Conservation (phyloP, 2,888 invertebrate genomes). For the Ditula angustiorana region DNA sequence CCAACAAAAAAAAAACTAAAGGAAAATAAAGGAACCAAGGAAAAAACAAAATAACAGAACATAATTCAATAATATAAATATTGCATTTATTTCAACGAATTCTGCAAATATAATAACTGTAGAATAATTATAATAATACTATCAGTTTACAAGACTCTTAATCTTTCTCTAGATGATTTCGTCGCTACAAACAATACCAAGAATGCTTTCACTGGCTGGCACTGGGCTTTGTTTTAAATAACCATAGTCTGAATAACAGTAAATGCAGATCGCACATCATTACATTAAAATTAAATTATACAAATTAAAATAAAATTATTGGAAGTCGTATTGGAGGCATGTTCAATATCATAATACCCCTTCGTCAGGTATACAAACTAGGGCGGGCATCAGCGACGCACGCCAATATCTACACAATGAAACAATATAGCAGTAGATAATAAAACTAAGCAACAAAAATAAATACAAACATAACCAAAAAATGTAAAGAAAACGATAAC, state of each 20-base stretch:
- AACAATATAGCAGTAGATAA: conserved; percentile 70
- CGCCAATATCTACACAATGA: conserved; percentile 69
- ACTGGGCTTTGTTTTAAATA: conserved; percentile 76
- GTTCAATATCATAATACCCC: conserved; percentile 67
- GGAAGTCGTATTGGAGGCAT: conserved; percentile 82
- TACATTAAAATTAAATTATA: conserved; percentile 80
- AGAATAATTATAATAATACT: conserved; percentile 85
- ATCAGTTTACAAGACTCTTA: conserved; percentile 81
- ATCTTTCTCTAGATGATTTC: conserved; percentile 66
- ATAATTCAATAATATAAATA: conserved; percentile 86
- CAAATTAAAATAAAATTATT: conserved; percentile 81
- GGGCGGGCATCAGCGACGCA: conserved; percentile 37
- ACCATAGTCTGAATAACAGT: conserved; percentile 80
- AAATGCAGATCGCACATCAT: conserved; percentile 82
- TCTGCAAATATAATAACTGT: conserved; percentile 84
- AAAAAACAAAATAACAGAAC: conserved; percentile 75
- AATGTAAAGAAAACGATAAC: conserved; percentile 63
- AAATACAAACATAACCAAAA: conserved; percentile 84
- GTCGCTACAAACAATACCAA: conserved; percentile 61
- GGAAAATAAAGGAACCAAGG: conserved; percentile 76
- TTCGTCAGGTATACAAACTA: conserved; percentile 52
- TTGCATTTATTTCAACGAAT: conserved; percentile 86
- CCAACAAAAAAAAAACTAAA: conserved; percentile 66
- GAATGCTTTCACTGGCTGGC: conserved; percentile 77
- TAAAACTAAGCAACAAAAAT: conserved; percentile 81